phyloP scores from a whole-genome alignment of 2,888 invertebrate species.

The Dysmachus trigonus region DNA sequence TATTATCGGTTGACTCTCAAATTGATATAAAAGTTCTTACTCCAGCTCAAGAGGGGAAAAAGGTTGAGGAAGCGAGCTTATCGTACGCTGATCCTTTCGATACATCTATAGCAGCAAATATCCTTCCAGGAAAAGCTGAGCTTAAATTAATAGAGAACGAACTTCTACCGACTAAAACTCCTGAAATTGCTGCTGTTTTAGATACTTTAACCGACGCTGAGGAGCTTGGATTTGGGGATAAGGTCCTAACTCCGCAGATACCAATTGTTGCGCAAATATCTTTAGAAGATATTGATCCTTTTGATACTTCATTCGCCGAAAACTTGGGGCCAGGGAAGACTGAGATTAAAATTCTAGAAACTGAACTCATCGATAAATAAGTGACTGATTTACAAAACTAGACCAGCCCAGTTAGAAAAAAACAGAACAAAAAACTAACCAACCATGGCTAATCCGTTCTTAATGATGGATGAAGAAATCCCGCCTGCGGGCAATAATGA shows the following conservation, averaged over 20 bases:
- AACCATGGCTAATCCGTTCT: conserved; percentile 83
- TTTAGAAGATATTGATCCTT: conserved; percentile 75
- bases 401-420: not conserved
- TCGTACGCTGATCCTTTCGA: conserved; percentile 81
- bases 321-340: conserved; percentile 81
- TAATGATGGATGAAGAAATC: conserved; percentile 72
- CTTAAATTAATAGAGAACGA: conserved; percentile 81
- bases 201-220: conserved; percentile 64
- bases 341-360: conserved; percentile 80
- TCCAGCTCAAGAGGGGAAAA: conserved; percentile 67
- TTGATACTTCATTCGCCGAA: conserved; percentile 85
- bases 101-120: conserved; percentile 78
- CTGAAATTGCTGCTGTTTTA: conserved; percentile 59
- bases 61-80: conserved; percentile 58
- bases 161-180: conserved; percentile 66
- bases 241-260: conserved; percentile 75
- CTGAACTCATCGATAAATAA: conserved; percentile 72
- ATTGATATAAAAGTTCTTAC: conserved; percentile 78
- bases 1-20: conserved; percentile 67
- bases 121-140: conserved; percentile 81
- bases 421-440: conserved; percentile 25
- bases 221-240: conserved; percentile 69
- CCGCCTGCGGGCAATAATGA: conserved; percentile 65
- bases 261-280: conserved; percentile 60
- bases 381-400: conserved; percentile 3